phyloP scores from a whole-genome alignment of 2,888 invertebrate species.

The Dynastes hyllus region DNA sequence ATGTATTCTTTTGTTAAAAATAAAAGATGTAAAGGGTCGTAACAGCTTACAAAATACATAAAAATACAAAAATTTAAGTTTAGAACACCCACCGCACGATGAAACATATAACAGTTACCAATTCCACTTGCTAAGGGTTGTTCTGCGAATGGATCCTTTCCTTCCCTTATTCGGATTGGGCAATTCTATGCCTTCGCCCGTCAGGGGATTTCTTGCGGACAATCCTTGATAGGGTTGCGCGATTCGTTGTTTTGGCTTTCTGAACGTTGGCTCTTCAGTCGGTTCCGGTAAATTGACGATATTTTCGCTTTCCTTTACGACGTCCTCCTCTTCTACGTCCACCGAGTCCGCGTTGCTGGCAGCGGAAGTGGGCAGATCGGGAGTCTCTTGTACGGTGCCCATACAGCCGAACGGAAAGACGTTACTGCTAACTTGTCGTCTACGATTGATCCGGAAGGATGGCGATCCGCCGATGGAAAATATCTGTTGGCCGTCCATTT shows the following conservation, averaged over 20 bases:
- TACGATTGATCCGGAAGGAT: slow-evolving; percentile 63
- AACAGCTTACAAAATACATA: slow-evolving; percentile 34
- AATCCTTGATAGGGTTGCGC: slow-evolving; percentile 34
- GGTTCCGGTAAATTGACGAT: slow-evolving; percentile 19
- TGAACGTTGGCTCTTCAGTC: background rate
- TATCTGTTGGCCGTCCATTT: slow-evolving; percentile 65
- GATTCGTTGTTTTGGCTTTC: slow-evolving; percentile 1
- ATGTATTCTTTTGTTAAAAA: too few species aligned
- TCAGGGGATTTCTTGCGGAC: slow-evolving; percentile 61
- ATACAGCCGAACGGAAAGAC: slow-evolving; percentile 61
- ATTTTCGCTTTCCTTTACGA: slow-evolving; percentile 34
- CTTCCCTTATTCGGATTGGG: slow-evolving; percentile 41
- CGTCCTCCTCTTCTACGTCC: slow-evolving; percentile 14
- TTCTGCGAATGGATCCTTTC: slow-evolving; percentile 34
- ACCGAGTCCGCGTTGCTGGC: background rate
- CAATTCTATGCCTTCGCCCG: slow-evolving; percentile 59
- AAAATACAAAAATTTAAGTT: slow-evolving; percentile 30
- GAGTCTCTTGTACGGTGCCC: slow-evolving; percentile 53
- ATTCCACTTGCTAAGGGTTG: slow-evolving; percentile 38
- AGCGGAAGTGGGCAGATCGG: background rate
- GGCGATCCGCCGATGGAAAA: slow-evolving; percentile 67
- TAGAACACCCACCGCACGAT: background rate
- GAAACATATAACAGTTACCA: background rate
- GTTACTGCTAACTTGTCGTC: slow-evolving; percentile 58
- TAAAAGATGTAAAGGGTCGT: too few species aligned